Base-by-base conservation (phyloP, 2,888 invertebrate genomes). In the Hydropsyche betteni region DNA sequence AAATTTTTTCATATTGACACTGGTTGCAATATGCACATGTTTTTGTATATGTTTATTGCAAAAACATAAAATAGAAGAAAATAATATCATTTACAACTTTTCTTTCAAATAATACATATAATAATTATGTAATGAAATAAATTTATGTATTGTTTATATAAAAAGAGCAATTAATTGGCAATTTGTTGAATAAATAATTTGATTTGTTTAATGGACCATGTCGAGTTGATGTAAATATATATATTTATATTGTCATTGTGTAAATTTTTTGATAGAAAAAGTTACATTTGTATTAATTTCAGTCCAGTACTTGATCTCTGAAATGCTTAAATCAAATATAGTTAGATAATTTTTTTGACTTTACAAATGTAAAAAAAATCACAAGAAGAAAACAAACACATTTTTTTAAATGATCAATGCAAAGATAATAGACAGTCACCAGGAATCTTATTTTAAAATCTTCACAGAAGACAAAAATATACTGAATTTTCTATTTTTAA, bases 391-490 rank as follows among this genome's bases (percentile, higher is more conserved):
- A 53, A 68, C 53, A 50, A 74, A 76, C 75, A 74, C 76, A 58
- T 73, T 69, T 69, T 51, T 55, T 74, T 50, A 36, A 52, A 68
- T 64, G 53, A 71, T 44, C 38, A n/a, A 50, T 76, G 78, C 71
- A 78, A 75, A 75, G 77, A 50, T 74, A 73, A 77, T 78, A 77
- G 78, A 80, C 80, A 78, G 80, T 80, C 77, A 76, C 78, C 78
- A 78, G 75, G 76, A 80, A 78, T 77, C 79, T 77, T 78, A 77
- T 74, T 79, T 77, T 77, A 80, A 79, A 80, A 85, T 85, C 85
- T 85, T 85, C 85, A 85, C 85, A 85, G 85, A 85, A 84, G 85
- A 86, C 84, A 85, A 84, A 85, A 84, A 84, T 84, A 85, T 84
- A 84, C 84, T 85, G 85, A 85, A 72, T 58, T 85, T 84, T 85